phyloP scores from a whole-genome alignment of 2,113 vertebrate species.

The Lamprotornis superbus region DNA sequence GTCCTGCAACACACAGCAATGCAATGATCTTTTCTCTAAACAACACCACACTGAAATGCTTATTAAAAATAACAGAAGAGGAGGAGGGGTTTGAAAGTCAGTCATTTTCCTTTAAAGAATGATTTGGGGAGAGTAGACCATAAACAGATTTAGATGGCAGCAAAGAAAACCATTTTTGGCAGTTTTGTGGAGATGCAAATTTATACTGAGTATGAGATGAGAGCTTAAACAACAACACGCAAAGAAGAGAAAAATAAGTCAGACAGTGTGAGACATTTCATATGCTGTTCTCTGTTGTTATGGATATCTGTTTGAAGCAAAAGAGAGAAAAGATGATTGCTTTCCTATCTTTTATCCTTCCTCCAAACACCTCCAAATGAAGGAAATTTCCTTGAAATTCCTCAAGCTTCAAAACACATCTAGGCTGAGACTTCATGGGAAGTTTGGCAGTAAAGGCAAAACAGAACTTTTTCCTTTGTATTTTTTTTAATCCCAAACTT shows the following conservation, averaged over 20 bases:
- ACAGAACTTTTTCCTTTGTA: not conserved
- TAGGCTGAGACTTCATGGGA: not conserved
- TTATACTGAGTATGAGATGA: not conserved
- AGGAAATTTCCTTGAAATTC: not conserved
- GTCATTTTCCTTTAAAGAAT: constrained; percentile 37
- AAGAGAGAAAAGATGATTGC: not conserved
- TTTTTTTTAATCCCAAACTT: not conserved
- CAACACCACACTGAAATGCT: not conserved
- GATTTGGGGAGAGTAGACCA: not conserved
- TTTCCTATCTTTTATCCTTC: not conserved
- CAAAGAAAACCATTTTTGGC: constrained; percentile 51
- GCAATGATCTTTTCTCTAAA: constrained; percentile 19
- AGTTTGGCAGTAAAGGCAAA: not conserved
- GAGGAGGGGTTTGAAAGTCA: constrained; percentile 35
- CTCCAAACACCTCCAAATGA: not conserved
- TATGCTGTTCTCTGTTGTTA: not conserved
- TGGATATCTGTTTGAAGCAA: not conserved
- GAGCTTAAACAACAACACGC: not conserved
- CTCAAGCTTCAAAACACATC: not conserved
- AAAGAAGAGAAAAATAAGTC: constrained; percentile 22
- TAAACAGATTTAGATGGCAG: constrained; percentile 38
- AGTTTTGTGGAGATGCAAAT: constrained; percentile 19
- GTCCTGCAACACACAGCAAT: not conserved
- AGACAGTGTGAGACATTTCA: not conserved
- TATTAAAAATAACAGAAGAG: constrained; percentile 56